These are phyloP conservation scores for Prosopocoilus inquinatus DNA, from an alignment of 2,888 invertebrate species.

Conservation along the genomic window DNA sequence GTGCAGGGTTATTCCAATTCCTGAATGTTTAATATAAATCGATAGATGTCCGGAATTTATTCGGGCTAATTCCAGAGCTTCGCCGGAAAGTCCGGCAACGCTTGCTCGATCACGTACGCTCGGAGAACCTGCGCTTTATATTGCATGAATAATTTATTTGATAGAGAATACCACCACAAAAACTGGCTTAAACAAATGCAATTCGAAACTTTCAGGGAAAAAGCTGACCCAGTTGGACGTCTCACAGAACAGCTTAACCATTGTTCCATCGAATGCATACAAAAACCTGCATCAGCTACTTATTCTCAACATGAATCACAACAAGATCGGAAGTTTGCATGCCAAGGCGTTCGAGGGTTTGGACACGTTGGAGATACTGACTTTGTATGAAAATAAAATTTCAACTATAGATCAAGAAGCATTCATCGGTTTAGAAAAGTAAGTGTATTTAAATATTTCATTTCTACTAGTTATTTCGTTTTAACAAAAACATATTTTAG, in stretches of 20 bases:
- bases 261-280: conserved; percentile 78
- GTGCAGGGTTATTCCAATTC: too few relatives aligned
- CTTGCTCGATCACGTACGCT: too few relatives aligned
- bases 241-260: conserved; percentile 78
- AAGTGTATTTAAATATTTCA: conserved; percentile 47
- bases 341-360: conserved; percentile 82
- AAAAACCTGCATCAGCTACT: conserved; percentile 78
- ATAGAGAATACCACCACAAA: too few relatives aligned
- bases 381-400: conserved; percentile 83
- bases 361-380: conserved; percentile 82
- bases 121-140: too few relatives aligned
- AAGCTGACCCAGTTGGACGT: conserved; percentile 86
- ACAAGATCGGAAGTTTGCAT: conserved; percentile 75
- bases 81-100: too few relatives aligned
- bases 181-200: background rate
- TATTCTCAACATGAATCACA: conserved; percentile 87
- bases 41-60: too few relatives aligned
- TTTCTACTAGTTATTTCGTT: too few relatives aligned
- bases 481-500: too few relatives aligned
- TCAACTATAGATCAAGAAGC: conserved; percentile 76
- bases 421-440: conserved; percentile 86
- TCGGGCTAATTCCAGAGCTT: too few relatives aligned
- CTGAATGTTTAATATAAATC: too few relatives aligned
- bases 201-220: conserved; percentile 60
- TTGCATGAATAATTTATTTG: too few relatives aligned